phyloP scores from a whole-genome alignment of 2,797 vertebrate species.

The Centroberyx gerrardi region DNA sequence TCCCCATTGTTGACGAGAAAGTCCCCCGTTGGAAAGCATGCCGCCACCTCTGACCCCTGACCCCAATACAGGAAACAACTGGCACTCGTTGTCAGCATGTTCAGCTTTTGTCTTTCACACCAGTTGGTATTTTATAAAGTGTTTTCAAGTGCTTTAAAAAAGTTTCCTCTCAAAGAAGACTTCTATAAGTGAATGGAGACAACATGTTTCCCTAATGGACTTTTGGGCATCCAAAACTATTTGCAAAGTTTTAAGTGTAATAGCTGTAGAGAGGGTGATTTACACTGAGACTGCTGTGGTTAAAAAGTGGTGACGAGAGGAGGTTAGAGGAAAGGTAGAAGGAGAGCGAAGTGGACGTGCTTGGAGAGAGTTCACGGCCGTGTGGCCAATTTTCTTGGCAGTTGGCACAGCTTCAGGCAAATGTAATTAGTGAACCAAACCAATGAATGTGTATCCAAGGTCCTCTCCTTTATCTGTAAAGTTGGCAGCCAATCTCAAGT shows the following conservation, averaged over 20 bases:
- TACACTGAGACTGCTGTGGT: not conserved
- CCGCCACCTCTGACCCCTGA: conserved; percentile 71
- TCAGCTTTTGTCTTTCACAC: conserved; percentile 24
- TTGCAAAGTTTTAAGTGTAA: not conserved
- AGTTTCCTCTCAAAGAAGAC: not conserved
- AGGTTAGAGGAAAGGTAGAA: not conserved
- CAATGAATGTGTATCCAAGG: conserved; percentile 33
- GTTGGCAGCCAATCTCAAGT: conserved; percentile 60
- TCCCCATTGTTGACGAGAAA: conserved; percentile 62
- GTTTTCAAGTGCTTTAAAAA: conserved; percentile 2
- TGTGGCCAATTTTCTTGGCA: not conserved
- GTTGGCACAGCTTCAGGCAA: conserved; percentile 56
- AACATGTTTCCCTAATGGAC: not conserved
- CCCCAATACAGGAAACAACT: conserved; percentile 71
- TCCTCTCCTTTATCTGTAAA: conserved; percentile 56
- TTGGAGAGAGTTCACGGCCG: conserved; percentile 5
- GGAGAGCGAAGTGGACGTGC: not conserved
- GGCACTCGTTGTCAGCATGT: conserved; percentile 57
- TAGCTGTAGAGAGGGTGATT: not conserved
- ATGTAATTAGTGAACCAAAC: conserved; percentile 27
- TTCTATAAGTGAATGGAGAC: not conserved
- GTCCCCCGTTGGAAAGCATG: conserved; percentile 51
- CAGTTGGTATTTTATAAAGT: conserved; percentile 17
- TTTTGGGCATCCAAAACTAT: not conserved
- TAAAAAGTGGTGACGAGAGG: too few species aligned